These are phyloP conservation scores for Bos javanicus DNA, from an alignment of 2,113 vertebrate species.

Conservation along the genomic window DNA sequence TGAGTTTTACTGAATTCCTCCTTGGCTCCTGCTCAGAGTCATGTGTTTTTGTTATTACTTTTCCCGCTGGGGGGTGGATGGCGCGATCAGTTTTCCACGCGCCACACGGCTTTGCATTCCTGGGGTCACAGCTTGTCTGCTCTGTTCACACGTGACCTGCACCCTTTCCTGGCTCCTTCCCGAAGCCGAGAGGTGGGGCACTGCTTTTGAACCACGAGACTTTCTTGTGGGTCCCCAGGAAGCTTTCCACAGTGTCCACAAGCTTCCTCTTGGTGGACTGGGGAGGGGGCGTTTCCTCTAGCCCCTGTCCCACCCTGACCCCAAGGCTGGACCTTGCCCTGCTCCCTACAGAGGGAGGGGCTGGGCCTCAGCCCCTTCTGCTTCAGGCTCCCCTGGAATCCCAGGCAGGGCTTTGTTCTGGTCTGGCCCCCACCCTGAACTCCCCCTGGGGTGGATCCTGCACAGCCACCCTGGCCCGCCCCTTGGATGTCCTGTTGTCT, in stretches of 20 bases:
- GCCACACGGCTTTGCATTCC: neutral
- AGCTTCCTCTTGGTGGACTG: neutral
- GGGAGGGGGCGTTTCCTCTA: neutral
- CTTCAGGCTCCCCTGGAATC: neutral
- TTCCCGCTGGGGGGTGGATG: neutral
- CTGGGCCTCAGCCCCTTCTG: neutral
- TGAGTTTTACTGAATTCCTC: neutral
- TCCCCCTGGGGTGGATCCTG: neutral
- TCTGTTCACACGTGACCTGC: neutral
- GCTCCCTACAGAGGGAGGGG: neutral
- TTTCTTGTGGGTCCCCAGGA: neutral
- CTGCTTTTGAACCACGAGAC: no score
- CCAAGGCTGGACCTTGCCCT: neutral
- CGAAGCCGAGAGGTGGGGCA: neutral
- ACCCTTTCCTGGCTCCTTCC: neutral
- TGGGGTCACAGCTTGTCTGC: neutral
- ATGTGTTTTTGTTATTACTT: neutral
- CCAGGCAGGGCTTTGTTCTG: neutral
- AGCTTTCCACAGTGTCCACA: neutral
- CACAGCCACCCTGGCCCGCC: neutral
- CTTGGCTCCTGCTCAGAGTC: neutral
- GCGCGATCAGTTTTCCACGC: neutral
- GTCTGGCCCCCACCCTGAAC: neutral
- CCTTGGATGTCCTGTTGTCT: rapidly evolving
- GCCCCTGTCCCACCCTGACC: neutral